Conservation (phyloP, 2,113 vertebrate species). For the Vidua macroura region DNA sequence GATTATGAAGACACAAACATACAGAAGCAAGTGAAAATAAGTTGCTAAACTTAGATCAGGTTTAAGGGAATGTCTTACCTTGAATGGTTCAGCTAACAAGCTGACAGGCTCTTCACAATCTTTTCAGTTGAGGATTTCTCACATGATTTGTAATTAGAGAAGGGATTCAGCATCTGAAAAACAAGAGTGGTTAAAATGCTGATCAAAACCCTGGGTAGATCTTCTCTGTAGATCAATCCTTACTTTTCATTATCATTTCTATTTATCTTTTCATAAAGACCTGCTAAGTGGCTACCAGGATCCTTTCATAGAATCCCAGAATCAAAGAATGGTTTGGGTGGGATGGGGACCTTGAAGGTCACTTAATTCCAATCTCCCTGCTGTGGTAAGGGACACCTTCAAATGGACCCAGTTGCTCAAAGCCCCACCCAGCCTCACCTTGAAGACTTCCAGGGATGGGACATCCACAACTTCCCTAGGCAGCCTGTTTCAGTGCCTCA, state of each 20-base stretch:
- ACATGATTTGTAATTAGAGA: neutral
- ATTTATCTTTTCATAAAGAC: neutral
- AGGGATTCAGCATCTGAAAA: neutral
- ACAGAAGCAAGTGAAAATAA: neutral
- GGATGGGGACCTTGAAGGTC: neutral
- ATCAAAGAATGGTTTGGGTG: neutral
- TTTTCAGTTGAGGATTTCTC: neutral
- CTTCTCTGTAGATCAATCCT: neutral
- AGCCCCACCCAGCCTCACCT: neutral
- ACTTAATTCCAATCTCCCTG: neutral
- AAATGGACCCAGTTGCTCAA: neutral
- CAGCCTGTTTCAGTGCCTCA: neutral
- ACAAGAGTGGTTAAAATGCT: neutral
- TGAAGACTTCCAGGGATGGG: neutral
- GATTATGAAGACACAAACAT: neutral
- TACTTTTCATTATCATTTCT: neutral
- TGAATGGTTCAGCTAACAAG: neutral
- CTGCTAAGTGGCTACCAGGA: neutral
- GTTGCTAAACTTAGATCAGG: neutral
- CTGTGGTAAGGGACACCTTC: neutral
- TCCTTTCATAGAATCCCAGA: neutral
- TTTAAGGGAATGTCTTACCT: neutral
- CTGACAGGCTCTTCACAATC: neutral
- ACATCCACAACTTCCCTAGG: neutral
- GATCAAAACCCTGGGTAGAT: neutral